Percentiles rank a stretch among this genome's conserved stretches.
phyloP scores from a whole-genome alignment of 2,797 vertebrate species.

The Etheostoma perlongum region DNA sequence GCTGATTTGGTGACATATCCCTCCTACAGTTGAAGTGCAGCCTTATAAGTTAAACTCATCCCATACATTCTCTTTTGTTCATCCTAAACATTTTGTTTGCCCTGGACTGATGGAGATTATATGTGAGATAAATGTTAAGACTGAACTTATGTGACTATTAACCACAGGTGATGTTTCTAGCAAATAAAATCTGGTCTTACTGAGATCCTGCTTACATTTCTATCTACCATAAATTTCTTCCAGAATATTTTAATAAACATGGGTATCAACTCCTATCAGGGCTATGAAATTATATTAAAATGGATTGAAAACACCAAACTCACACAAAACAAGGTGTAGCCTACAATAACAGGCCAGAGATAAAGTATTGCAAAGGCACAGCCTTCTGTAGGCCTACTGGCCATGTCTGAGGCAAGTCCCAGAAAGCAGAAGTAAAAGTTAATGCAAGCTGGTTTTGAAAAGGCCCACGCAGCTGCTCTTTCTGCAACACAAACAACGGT shows the following conservation, averaged over 20 bases:
- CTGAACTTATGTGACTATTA: no score
- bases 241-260: neutral
- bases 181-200: neutral
- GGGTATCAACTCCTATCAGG: neutral
- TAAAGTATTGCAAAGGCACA: constrained; percentile 50
- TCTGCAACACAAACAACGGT: constrained; percentile 73
- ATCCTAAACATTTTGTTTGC: neutral
- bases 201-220: neutral
- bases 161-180: neutral
- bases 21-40: neutral
- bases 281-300: neutral
- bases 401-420: constrained; percentile 53
- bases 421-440: constrained; percentile 87
- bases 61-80: neutral
- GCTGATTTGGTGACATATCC: neutral
- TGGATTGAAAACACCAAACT: neutral
- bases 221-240: neutral
- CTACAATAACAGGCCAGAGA: constrained; percentile 20
- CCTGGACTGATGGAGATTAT: neutral
- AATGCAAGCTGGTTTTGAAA: constrained; percentile 84
- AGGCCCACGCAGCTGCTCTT: constrained; percentile 80
- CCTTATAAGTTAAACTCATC: neutral
- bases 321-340: constrained; percentile 18
- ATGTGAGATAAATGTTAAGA: neutral
- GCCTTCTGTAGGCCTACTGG: neutral